Percentiles rank a stretch among this genome's conserved stretches.
Evolutionary conservation across 2,797 vertebrate genomes (phyloP).

Genomic region (Macropodus opercularis): DNA sequence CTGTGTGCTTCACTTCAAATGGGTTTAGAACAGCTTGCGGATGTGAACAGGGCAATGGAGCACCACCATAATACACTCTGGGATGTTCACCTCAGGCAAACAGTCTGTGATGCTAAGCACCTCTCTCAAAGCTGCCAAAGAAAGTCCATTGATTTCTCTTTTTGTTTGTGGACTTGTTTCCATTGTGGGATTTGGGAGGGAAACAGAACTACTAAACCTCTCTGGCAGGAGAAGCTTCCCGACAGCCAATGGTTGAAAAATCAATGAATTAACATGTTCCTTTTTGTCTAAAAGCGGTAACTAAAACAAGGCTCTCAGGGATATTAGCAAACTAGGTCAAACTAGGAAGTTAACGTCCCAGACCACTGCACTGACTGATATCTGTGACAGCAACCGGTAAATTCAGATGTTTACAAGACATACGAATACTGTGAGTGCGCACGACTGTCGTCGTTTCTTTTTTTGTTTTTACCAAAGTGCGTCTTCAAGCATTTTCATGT

Average conservation of each 20-base stretch:
- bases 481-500: constrained; percentile 26
- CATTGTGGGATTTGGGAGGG: constrained; percentile 62
- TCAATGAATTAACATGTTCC: constrained; percentile 59
- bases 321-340: constrained; percentile 59
- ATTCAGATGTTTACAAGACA: not conserved
- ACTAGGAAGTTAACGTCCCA: constrained; percentile 36
- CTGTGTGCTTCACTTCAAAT: constrained; percentile 75
- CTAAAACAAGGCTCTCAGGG: constrained; percentile 21
- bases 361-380: constrained; percentile 13
- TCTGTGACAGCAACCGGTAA: not conserved
- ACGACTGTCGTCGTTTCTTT: not conserved
- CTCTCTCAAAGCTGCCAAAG: constrained; percentile 72
- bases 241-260: constrained; percentile 36
- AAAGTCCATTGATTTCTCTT: constrained; percentile 70
- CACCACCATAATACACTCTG: constrained; percentile 72
- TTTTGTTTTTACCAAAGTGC: constrained; percentile 28
- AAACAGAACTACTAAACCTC: constrained; percentile 36
- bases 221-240: constrained; percentile 33
- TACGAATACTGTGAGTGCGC: constrained; percentile 1
- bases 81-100: constrained; percentile 75
- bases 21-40: constrained; percentile 71
- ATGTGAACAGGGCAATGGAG: constrained; percentile 74
- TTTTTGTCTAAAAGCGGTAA: not conserved
- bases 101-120: constrained; percentile 68
- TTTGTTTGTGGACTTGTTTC: constrained; percentile 64